Percentiles rank a stretch among this genome's conserved stretches.
These are phyloP conservation scores for Sebastes hubbsi DNA, from an alignment of 2,797 vertebrate genomes.

Conservation along the genomic window DNA sequence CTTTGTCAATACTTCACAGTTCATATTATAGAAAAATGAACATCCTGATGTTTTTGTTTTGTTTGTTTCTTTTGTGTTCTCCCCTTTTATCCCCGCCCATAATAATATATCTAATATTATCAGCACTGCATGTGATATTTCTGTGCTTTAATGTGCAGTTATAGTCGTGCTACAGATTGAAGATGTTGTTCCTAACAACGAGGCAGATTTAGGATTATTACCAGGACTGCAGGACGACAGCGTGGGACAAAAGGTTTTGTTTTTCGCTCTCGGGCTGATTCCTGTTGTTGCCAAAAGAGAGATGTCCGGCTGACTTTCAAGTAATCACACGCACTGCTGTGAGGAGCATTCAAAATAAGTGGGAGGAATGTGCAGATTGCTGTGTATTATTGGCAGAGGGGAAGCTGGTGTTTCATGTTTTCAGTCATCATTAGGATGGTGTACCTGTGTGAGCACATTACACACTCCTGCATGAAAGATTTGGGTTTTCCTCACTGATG, in stretches of 20 bases:
- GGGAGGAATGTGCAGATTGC: constrained; percentile 51
- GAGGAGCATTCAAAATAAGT: constrained; percentile 67
- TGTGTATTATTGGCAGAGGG: constrained; percentile 21
- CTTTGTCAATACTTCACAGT: not conserved
- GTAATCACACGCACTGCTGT: constrained; percentile 67
- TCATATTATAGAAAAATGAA: not conserved
- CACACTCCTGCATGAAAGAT: not conserved
- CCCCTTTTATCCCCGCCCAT: not conserved
- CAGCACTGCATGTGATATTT: not conserved
- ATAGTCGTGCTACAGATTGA: constrained; percentile 68
- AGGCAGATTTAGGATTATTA: constrained; percentile 85
- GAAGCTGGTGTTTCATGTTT: constrained; percentile 14
- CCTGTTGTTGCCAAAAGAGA: constrained; percentile 72
- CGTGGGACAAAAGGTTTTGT: constrained; percentile 80
- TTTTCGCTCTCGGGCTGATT: constrained; percentile 59
- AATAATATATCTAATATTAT: not conserved
- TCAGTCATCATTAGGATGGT: constrained; percentile 24
- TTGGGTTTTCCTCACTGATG: not conserved
- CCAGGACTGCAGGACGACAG: constrained; percentile 82
- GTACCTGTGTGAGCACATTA: constrained; percentile 21
- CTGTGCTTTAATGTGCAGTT: not conserved
- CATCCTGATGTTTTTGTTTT: not conserved
- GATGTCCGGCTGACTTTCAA: constrained; percentile 70
- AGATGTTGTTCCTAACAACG: constrained; percentile 85
- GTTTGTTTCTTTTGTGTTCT: not conserved